These are phyloP conservation scores for Sigmodon hispidus DNA, from an alignment of 2,113 vertebrate species.

Conservation along the genomic window DNA sequence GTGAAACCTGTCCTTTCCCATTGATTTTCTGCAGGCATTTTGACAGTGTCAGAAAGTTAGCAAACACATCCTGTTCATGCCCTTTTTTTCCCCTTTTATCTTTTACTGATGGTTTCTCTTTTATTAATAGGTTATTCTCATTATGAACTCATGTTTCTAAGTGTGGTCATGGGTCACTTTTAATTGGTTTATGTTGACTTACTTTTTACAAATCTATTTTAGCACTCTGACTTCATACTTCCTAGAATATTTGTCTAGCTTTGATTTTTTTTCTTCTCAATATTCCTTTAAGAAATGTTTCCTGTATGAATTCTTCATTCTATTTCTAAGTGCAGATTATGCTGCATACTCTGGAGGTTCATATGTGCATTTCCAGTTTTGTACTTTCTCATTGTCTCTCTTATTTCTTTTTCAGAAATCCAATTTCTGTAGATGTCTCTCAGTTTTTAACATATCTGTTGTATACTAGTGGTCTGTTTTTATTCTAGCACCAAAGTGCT, in stretches of 20 bases:
- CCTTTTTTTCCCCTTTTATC: not conserved
- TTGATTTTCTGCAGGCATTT: not conserved
- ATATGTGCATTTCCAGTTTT: not conserved
- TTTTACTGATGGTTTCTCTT: not conserved
- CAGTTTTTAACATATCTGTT: not conserved
- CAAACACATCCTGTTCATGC: not conserved
- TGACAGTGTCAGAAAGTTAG: not conserved
- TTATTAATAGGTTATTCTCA: slow-evolving; percentile 2
- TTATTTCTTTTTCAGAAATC: not conserved
- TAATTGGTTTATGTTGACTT: not conserved
- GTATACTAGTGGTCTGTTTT: not conserved
- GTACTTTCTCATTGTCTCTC: not conserved
- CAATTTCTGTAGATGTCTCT: not conserved
- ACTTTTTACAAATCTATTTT: not conserved
- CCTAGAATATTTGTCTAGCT: not conserved
- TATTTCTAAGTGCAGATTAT: not conserved
- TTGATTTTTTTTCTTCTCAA: not conserved
- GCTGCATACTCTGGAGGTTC: not conserved
- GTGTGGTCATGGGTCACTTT: not conserved
- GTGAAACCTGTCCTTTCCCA: not conserved
- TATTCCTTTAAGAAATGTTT: not conserved
- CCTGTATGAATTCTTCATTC: not conserved
- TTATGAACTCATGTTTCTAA: not conserved
- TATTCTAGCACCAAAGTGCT: not conserved
- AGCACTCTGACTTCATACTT: not conserved